Percentiles rank a stretch among this genome's conserved stretches.
phyloP scores from a whole-genome alignment of 2,113 vertebrate species.

The Myrmecophaga tridactyla region DNA sequence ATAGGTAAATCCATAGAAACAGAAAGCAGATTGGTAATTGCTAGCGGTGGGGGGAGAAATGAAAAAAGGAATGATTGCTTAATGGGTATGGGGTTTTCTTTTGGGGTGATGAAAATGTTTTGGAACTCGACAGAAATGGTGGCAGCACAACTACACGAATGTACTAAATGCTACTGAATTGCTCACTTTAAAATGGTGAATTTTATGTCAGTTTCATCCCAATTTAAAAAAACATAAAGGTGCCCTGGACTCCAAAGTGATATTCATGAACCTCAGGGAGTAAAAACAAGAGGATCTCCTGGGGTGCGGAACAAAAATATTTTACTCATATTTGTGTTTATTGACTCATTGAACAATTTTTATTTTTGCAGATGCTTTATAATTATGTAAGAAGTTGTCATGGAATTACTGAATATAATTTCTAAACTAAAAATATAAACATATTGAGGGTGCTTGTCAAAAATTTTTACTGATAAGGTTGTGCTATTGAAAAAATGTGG shows the following conservation, averaged over 20 bases:
- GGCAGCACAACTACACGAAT: too few species aligned
- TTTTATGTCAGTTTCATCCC: not conserved
- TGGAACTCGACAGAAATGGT: too few species aligned
- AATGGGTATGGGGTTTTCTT: not conserved
- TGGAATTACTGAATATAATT: not conserved
- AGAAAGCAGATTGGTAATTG: not conserved
- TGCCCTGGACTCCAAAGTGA: not conserved
- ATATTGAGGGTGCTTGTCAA: not conserved
- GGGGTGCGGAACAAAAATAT: not conserved
- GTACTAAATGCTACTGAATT: not conserved
- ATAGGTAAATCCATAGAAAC: not conserved
- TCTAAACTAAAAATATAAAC: not conserved
- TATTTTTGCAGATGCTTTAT: not conserved
- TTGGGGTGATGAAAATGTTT: too few species aligned
- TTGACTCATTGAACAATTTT: not conserved
- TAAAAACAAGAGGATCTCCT: too few species aligned
- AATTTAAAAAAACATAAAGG: not conserved
- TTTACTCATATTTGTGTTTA: not conserved
- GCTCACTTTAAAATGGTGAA: not conserved
- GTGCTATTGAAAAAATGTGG: not conserved
- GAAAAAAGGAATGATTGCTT: not conserved
- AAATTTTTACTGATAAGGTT: not conserved
- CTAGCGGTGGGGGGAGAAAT: too few species aligned
- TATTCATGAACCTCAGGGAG: too few species aligned
- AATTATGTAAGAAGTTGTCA: not conserved